These are phyloP conservation scores for Sebastes flavidus DNA, from an alignment of 2,797 vertebrate species.

Conservation along the genomic window DNA sequence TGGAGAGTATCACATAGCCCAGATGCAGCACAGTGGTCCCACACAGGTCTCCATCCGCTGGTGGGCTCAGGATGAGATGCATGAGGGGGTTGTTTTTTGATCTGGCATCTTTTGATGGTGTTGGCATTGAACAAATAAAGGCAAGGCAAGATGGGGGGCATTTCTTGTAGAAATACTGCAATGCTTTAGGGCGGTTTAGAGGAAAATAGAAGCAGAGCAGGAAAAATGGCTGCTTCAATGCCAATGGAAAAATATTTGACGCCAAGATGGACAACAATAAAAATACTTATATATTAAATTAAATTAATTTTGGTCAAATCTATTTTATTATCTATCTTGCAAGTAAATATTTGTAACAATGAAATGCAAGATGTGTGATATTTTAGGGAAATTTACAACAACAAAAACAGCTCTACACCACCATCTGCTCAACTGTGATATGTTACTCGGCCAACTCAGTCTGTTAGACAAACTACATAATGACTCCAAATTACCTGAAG, in stretches of 20 bases:
- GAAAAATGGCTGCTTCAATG: background rate
- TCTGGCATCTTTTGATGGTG: slow-evolving; percentile 68
- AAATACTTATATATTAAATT: background rate
- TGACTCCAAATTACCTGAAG: slow-evolving; percentile 55
- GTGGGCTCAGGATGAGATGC: slow-evolving; percentile 53
- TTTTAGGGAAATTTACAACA: slow-evolving; percentile 19
- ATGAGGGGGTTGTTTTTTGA: slow-evolving; percentile 59
- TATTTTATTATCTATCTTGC: slow-evolving; percentile 13
- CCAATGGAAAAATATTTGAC: background rate
- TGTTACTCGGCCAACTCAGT: slow-evolving; percentile 36
- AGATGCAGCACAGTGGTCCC: slow-evolving; percentile 45
- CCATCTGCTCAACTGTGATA: slow-evolving; percentile 52
- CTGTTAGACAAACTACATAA: slow-evolving; percentile 39
- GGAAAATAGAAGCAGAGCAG: background rate
- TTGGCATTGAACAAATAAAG: slow-evolving; percentile 45
- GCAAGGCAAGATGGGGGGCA: background rate
- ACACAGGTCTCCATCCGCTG: slow-evolving; percentile 32
- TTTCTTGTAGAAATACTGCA: background rate
- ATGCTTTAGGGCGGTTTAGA: background rate
- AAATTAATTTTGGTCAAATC: background rate
- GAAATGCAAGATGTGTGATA: slow-evolving; percentile 16
- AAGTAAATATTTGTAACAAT: slow-evolving; percentile 10
- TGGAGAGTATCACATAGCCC: slow-evolving; percentile 64
- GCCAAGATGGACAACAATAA: background rate
- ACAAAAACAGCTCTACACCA: background rate